Conservation (phyloP, 2,797 vertebrate species). For the Coendou prehensilis region DNA sequence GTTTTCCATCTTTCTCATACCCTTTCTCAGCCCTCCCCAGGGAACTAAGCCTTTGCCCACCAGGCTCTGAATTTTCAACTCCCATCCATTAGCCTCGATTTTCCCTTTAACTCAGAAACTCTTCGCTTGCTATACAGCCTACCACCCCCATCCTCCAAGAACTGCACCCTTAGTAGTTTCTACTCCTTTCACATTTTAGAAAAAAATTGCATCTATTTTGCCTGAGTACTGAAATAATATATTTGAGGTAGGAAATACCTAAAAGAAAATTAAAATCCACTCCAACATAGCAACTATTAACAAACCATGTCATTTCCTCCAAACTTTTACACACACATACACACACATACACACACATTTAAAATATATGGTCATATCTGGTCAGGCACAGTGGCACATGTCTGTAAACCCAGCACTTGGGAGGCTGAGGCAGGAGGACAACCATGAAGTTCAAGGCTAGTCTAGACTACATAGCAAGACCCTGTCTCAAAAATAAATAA, state of each 20-base stretch:
- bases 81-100: background rate
- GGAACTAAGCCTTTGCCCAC: background rate
- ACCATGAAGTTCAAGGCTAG: background rate
- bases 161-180: background rate
- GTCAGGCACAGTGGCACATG: background rate
- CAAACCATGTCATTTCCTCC: background rate
- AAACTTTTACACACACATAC: background rate
- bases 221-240: slow-evolving; percentile 21
- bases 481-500: background rate
- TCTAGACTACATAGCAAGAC: background rate
- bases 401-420: background rate
- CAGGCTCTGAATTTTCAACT: background rate
- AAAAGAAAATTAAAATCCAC: background rate
- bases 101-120: background rate
- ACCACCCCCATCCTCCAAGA: background rate
- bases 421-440: background rate
- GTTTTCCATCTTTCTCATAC: background rate
- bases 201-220: slow-evolving; percentile 2
- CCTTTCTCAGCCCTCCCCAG: background rate
- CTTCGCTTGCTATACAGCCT: background rate
- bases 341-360: background rate
- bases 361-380: background rate
- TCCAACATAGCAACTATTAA: background rate
- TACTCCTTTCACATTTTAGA: background rate
- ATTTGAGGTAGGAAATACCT: background rate